These are phyloP conservation scores for Amblyteles armatorius DNA, from an alignment of 2,888 invertebrate species.

Conservation along the genomic window DNA sequence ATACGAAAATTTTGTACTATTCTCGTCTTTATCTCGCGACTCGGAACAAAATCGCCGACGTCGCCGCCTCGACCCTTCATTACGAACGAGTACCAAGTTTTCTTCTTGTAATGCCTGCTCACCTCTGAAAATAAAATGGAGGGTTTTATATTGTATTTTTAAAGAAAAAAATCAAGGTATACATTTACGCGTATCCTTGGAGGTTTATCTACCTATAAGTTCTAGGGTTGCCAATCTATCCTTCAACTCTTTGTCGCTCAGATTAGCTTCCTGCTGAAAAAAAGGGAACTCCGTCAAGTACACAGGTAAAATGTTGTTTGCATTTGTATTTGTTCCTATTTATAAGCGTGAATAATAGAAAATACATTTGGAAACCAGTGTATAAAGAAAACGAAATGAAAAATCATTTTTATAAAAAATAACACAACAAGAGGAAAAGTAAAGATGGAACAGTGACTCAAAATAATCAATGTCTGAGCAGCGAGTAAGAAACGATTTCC, in stretches of 20 bases:
- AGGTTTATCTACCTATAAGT: conserved; percentile 74
- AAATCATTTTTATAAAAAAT: not conserved
- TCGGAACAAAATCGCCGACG: conserved; percentile 36
- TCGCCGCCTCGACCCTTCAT: conserved; percentile 61
- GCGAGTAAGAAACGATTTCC: not conserved
- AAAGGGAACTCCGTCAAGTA: not conserved
- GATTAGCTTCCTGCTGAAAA: conserved; percentile 70
- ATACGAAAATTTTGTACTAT: conserved; percentile 69
- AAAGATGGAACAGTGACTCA: not conserved
- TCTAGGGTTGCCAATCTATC: conserved; percentile 74
- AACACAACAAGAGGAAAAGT: not conserved
- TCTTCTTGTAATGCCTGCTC: conserved; percentile 77
- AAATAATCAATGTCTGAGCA: not conserved
- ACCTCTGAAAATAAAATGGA: conserved; percentile 70
- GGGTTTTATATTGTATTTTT: not conserved
- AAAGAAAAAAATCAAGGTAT: conserved; percentile 24
- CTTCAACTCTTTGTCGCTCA: conserved; percentile 69
- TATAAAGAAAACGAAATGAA: not conserved
- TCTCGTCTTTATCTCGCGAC: conserved; percentile 66
- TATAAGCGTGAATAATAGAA: not conserved
- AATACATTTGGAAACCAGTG: not conserved
- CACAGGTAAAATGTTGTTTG: not conserved
- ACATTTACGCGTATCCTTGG: not conserved
- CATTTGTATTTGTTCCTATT: not conserved
- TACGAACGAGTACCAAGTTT: conserved; percentile 75